phyloP scores from a whole-genome alignment of 2,113 vertebrate species.

The Aleadryas rufinucha region DNA sequence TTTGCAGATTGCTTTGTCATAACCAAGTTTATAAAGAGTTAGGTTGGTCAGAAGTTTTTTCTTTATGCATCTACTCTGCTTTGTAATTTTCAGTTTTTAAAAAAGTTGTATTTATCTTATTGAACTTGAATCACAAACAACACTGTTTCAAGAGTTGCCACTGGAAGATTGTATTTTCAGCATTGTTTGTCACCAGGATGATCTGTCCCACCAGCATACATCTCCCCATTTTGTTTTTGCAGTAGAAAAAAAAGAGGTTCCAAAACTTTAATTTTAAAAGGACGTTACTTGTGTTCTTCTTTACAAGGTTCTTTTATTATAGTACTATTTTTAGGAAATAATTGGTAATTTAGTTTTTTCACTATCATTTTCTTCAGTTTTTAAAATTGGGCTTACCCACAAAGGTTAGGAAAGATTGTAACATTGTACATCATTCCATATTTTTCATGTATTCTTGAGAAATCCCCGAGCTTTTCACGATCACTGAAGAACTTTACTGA shows the following conservation, averaged over 20 bases:
- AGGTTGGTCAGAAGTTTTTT: neutral
- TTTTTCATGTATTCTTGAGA: neutral
- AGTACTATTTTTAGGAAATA: neutral
- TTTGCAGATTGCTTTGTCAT: neutral
- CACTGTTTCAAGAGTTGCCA: neutral
- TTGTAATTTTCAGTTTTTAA: neutral
- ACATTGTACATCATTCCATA: neutral
- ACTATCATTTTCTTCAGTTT: neutral
- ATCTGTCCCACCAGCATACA: neutral
- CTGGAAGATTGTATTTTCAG: neutral
- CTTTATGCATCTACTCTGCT: neutral
- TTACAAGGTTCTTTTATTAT: neutral
- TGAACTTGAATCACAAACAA: neutral
- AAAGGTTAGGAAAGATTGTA: neutral
- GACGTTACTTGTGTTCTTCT: neutral
- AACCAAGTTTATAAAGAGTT: neutral
- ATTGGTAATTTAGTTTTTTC: neutral
- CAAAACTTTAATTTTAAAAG: neutral
- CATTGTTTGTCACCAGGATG: neutral
- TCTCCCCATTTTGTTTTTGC: neutral
- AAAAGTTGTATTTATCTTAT: neutral
- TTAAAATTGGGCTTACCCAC: neutral
- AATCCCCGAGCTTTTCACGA: neutral
- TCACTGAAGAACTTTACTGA: neutral
- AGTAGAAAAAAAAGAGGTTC: neutral